phyloP scores from a whole-genome alignment of 1,140 invertebrate genomes.

The Arion vulgaris region DNA sequence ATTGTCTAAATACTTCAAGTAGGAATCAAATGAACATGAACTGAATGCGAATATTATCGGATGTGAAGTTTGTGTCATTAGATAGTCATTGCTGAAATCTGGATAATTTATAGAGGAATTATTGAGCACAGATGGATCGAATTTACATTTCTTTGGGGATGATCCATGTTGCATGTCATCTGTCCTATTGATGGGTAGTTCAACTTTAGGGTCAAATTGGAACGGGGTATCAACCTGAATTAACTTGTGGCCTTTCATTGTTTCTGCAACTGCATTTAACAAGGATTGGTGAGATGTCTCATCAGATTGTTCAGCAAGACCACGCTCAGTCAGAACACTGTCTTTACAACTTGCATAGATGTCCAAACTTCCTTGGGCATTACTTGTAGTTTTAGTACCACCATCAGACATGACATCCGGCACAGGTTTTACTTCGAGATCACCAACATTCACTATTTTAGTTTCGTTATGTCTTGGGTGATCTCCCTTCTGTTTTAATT shows the following conservation, averaged over 20 bases:
- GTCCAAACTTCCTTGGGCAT: neutral
- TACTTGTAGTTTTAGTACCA: neutral
- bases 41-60: neutral
- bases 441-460: neutral
- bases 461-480: neutral
- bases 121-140: neutral
- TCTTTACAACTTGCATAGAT: neutral
- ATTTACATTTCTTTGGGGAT: neutral
- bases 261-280: neutral
- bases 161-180: neutral
- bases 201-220: neutral
- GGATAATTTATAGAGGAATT: neutral
- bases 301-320: neutral
- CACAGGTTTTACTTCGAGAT: neutral
- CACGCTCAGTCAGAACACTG: neutral
- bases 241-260: neutral
- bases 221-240: neutral
- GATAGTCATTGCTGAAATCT: neutral
- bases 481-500: neutral
- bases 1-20: constrained; percentile 14
- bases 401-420: neutral
- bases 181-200: neutral
- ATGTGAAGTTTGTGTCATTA: neutral
- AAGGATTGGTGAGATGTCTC: neutral
- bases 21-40: neutral